Evolutionary conservation across 2,797 vertebrate genomes (phyloP), one percentile per base, ranked within the genome.

Genomic region (Epinephelus awoara): DNA sequence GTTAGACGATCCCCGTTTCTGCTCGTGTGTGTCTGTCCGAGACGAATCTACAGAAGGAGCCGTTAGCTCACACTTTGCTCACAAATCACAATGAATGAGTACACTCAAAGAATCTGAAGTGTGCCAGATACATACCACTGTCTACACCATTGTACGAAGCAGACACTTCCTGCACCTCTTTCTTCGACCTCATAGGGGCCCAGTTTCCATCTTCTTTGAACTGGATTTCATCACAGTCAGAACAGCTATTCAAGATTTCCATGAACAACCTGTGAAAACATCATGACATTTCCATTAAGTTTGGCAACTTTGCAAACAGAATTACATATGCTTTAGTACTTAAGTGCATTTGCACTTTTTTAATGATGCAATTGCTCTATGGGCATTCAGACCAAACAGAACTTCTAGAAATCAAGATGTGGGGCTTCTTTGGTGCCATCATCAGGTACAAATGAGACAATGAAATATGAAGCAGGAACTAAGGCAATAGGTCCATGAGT

Each of bases 141-240:
- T 98, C 97, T 0, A 97, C 94, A 4, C 98, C 97, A 0, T 98
- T 99, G 85, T 95, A 98, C 0, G 97, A 96, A 0, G 96, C 94
- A 85, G 97, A 96, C 21, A 99, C 97, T 76, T 99, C 98, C 91
- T 99, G 97, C 66, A 99, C 97, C 29, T 99, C 97, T 91, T 97
- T 99, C 93, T 99, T 99, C 0, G 96, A 97, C 64, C 97, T 97
- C 98, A 99, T 99, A 1, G 98, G 98, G 74, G 97, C 91, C 98
- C 98, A 99, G 1, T 94, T 97, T 14, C 98, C 98, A 51, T 99
- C 98, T 82, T 99, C 98, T 87, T 98, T 98, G 79, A 99, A 99
- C 87, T 99, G 98, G 88, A 99, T 99, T 88, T 99, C 98, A 80
- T 99, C 98, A 88, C 98, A 98, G 83, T 99, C 98, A 70, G 97